Conservation (phyloP, 1,140 invertebrate species). For the Philopotamus ludificatus region DNA sequence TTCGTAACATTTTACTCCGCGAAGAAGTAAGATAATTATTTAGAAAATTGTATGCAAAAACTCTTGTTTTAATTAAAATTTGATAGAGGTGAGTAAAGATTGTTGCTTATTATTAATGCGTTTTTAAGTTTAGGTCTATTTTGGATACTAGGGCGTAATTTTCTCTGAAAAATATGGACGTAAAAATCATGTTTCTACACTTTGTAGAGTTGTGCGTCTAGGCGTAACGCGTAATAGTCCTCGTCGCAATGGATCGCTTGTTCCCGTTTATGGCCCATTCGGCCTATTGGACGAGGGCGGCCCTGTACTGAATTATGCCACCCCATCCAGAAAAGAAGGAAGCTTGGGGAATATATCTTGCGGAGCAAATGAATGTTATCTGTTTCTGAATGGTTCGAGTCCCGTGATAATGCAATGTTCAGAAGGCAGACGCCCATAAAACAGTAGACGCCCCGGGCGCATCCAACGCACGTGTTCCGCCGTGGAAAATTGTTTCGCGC, state of each 20-base stretch:
- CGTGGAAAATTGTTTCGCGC: not conserved
- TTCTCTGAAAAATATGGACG: not conserved
- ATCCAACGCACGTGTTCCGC: not conserved
- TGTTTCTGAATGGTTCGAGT: conserved; percentile 20
- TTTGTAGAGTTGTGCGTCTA: not conserved
- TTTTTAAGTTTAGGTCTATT: too few species aligned
- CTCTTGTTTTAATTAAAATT: too few species aligned
- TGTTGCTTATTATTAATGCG: too few species aligned
- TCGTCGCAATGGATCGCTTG: conserved; percentile 23
- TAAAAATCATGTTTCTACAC: conserved; percentile 10
- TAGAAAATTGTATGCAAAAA: too few species aligned
- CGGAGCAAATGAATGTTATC: conserved; percentile 35
- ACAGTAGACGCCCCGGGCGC: not conserved
- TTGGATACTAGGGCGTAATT: too few species aligned
- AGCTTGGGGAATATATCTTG: conserved; percentile 12
- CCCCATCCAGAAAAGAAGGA: conserved; percentile 13
- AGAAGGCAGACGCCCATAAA: not conserved
- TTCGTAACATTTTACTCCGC: too few species aligned
- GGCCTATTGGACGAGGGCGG: conserved; percentile 19
- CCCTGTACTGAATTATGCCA: conserved; percentile 29
- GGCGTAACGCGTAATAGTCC: conserved; percentile 19
- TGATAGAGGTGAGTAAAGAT: too few species aligned
- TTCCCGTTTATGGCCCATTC: conserved; percentile 38
- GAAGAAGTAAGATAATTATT: too few species aligned
- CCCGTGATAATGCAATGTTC: conserved; percentile 2